Evolutionary conservation across 2,888 invertebrate species (phyloP).

Genomic region (Megamerina dolium): DNA sequence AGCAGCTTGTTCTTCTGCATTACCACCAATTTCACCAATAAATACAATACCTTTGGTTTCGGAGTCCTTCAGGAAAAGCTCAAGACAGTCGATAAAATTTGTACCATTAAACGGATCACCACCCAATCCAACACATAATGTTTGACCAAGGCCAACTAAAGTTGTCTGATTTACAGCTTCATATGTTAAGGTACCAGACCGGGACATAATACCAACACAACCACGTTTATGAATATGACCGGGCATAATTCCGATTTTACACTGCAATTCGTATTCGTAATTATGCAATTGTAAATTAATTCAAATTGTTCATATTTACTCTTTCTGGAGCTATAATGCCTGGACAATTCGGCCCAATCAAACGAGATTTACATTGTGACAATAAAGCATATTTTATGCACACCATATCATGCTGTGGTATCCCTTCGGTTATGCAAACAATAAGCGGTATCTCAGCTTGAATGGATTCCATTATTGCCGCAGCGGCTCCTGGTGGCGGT

Average conservation of each 20-base stretch:
- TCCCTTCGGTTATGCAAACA: slow-evolving; percentile 96
- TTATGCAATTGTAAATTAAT: no score
- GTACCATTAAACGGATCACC: slow-evolving; percentile 99
- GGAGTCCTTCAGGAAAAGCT: slow-evolving; percentile 89
- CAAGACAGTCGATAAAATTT: slow-evolving; percentile 95
- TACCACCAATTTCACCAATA: slow-evolving; percentile 98
- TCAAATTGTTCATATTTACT: no score
- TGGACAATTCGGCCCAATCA: slow-evolving; percentile 98
- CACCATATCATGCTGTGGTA: slow-evolving; percentile 99
- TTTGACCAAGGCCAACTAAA: slow-evolving; percentile 80
- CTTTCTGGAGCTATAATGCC: slow-evolving; percentile 92
- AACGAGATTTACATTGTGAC: slow-evolving; percentile 80
- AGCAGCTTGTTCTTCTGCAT: slow-evolving; percentile 93
- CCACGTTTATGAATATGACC: slow-evolving; percentile 93
- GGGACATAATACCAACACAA: slow-evolving; percentile 86
- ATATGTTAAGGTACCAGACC: slow-evolving; percentile 96
- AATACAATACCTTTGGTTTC: slow-evolving; percentile 92
- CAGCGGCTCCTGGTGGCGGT: slow-evolving; percentile 83
- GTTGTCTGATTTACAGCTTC: slow-evolving; percentile 99
- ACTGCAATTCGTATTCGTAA: no score
- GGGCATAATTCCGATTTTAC: slow-evolving; percentile 99
- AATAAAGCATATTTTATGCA: slow-evolving; percentile 81
- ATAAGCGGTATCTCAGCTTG: slow-evolving; percentile 93
- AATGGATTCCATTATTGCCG: slow-evolving; percentile 85
- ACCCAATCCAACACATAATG: slow-evolving; percentile 95